Percentiles rank a stretch among this genome's conserved stretches.
phyloP scores from a whole-genome alignment of 2,113 vertebrate genomes.

The Diphyllodes magnificus region DNA sequence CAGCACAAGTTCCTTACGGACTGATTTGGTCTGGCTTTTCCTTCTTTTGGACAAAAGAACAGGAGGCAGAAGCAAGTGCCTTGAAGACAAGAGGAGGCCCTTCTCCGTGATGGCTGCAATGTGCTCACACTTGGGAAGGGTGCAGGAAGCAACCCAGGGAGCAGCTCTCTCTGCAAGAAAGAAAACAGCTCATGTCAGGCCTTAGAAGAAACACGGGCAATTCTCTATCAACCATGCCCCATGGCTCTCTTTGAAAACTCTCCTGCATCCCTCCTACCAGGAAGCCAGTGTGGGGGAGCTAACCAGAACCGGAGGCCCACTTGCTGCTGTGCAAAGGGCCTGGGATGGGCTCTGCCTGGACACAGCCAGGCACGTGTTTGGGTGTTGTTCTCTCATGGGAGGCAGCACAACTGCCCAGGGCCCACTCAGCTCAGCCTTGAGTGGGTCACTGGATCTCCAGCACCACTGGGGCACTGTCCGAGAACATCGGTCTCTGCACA shows the following conservation, averaged over 20 bases:
- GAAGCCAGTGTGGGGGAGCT: neutral
- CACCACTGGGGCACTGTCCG: fast-evolving
- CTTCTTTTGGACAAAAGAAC: neutral
- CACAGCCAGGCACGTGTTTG: fast-evolving
- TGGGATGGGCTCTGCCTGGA: fast-evolving
- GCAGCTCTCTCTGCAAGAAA: conserved; percentile 56
- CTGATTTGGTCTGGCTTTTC: neutral
- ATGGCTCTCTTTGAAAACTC: neutral
- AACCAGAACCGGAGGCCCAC: fast-evolving
- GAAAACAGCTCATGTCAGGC: conserved; percentile 3
- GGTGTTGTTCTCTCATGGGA: fast-evolving
- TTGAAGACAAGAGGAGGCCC: neutral
- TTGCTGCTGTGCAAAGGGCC: neutral
- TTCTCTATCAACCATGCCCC: neutral
- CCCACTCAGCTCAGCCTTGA: neutral
- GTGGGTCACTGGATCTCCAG: neutral
- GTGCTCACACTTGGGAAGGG: neutral
- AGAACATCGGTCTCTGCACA: fast-evolving
- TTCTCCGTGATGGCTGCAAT: neutral
- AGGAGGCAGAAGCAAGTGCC: neutral
- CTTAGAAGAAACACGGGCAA: fast-evolving
- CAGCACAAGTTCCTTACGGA: neutral
- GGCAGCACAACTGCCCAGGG: neutral
- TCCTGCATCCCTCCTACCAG: neutral
- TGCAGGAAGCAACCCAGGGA: neutral